phyloP scores from a whole-genome alignment of 2,888 invertebrate genomes.

The Gasteruption jaculator region DNA sequence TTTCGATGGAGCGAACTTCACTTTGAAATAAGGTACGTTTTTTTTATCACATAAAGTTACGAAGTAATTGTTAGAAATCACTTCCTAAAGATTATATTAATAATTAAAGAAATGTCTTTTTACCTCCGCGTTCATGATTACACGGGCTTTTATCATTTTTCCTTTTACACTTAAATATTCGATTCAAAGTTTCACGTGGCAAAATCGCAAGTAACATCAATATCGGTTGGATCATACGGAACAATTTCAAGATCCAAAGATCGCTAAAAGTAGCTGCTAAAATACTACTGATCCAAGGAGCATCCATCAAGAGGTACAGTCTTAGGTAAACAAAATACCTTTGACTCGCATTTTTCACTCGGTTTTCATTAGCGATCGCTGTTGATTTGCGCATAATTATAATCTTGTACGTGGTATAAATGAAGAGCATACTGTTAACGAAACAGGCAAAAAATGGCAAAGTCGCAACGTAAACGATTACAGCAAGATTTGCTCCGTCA shows the following conservation, averaged over 20 bases:
- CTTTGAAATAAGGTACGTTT: too few relatives aligned
- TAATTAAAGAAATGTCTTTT: too few relatives aligned
- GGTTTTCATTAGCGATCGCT: constrained; percentile 29
- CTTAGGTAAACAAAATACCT: constrained; percentile 35
- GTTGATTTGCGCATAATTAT: constrained; percentile 31
- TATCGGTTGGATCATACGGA: constrained; percentile 37
- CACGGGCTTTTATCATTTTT: too few relatives aligned
- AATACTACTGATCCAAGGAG: constrained; percentile 39
- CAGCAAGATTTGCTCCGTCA: constrained; percentile 13
- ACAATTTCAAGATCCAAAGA: constrained; percentile 39
- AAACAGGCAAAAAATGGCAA: constrained; percentile 31
- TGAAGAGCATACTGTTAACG: constrained; percentile 34
- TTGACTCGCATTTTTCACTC: constrained; percentile 25
- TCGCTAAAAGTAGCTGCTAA: constrained; percentile 34
- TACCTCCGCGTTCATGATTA: too few relatives aligned
- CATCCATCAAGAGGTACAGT: constrained; percentile 37
- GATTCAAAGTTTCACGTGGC: too few relatives aligned
- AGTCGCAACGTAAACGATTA: constrained; percentile 19
- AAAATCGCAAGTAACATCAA: constrained; percentile 34
- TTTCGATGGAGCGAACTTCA: too few relatives aligned
- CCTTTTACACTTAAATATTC: too few relatives aligned
- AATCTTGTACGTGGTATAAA: constrained; percentile 34
- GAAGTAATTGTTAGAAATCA: too few relatives aligned
- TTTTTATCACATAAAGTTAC: too few relatives aligned
- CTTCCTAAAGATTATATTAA: too few relatives aligned